These are phyloP conservation scores for Cettia cetti DNA, from an alignment of 2,113 vertebrate species.

Conservation along the genomic window DNA sequence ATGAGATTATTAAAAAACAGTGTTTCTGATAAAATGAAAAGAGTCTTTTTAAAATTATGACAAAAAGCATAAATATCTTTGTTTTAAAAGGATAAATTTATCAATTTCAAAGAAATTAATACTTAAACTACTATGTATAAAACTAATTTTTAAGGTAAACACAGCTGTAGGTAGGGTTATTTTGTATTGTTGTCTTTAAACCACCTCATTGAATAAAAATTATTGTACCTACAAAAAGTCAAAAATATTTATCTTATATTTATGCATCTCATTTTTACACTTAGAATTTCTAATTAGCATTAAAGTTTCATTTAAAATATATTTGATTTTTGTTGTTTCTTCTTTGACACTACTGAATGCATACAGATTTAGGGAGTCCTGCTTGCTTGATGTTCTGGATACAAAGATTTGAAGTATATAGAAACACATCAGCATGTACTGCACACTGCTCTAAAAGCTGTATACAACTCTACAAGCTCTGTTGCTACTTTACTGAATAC, in stretches of 20 bases:
- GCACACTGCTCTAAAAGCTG: neutral
- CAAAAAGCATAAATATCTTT: neutral
- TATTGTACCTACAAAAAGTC: neutral
- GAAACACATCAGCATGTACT: neutral
- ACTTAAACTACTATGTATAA: neutral
- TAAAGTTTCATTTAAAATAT: neutral
- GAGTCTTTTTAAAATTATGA: neutral
- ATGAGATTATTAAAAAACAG: neutral
- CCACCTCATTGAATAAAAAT: neutral
- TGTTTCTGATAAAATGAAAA: neutral
- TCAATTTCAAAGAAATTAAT: neutral
- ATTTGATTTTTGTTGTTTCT: neutral
- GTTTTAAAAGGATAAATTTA: neutral
- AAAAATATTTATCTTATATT: neutral
- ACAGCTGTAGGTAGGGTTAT: neutral
- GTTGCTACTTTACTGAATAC: neutral
- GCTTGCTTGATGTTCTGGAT: neutral
- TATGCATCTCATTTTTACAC: neutral
- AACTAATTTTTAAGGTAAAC: neutral
- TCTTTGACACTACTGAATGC: neutral
- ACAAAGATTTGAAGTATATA: neutral
- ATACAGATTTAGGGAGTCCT: neutral
- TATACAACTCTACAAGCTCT: no score
- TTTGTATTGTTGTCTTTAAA: neutral
- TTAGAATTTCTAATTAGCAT: neutral